A percentile compares a stretch with the other conserved stretches of the same genome.
Evolutionary conservation across 2,797 vertebrate species (phyloP).

Genomic region (Luscinia megarhynchos): DNA sequence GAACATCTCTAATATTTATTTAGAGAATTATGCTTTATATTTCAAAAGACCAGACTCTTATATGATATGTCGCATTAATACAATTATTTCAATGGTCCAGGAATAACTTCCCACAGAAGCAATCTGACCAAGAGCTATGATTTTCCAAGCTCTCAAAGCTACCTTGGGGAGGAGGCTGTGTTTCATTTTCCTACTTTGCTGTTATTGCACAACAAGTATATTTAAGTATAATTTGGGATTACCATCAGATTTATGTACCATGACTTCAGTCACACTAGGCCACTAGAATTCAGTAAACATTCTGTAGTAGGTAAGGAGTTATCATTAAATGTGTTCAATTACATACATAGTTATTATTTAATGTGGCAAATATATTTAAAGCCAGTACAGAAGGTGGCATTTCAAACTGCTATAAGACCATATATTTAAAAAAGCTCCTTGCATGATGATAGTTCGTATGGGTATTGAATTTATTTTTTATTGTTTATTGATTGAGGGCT

Average conservation of each 20-base stretch:
- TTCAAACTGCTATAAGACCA: neutral
- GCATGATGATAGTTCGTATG: neutral
- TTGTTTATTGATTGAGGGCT: neutral
- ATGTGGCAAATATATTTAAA: neutral
- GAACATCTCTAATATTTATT: neutral
- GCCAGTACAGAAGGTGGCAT: neutral
- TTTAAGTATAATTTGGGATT: neutral
- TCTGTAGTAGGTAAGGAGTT: neutral
- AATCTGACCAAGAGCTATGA: neutral
- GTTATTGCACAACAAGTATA: neutral
- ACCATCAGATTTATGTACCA: neutral
- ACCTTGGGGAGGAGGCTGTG: accelerated
- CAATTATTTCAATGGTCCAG: neutral
- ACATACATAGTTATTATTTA: neutral
- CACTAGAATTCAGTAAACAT: neutral
- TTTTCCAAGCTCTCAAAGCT: neutral
- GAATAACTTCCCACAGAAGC: neutral
- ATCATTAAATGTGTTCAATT: neutral
- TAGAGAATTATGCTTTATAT: neutral
- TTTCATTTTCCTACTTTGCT: neutral
- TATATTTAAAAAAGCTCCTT: neutral
- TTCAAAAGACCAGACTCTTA: neutral
- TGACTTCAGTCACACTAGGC: neutral
- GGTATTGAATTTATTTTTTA: neutral
- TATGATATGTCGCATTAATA: accelerated